Evolutionary conservation across 2,888 invertebrate genomes (phyloP).

Genomic region (Ophraella communa): DNA sequence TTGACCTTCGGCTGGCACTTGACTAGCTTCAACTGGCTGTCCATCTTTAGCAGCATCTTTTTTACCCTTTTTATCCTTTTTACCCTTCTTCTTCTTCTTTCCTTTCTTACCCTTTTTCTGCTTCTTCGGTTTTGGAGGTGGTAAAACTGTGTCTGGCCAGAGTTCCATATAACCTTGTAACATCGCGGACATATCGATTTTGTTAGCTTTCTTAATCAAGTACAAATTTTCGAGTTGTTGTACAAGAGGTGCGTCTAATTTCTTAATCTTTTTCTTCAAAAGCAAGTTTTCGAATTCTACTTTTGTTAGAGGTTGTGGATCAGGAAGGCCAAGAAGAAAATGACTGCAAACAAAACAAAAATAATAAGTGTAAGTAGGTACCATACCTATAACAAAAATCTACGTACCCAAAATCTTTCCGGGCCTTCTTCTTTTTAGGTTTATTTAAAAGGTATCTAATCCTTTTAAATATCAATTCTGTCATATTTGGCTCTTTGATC

Average conservation of each 20-base stretch:
- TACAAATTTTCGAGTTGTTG: slow-evolving; percentile 55
- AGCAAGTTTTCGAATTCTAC: slow-evolving; percentile 51
- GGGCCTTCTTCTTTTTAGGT: slow-evolving; percentile 59
- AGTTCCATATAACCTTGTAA: slow-evolving; percentile 56
- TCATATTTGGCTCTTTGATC: slow-evolving; percentile 60
- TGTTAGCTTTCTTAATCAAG: slow-evolving; percentile 47
- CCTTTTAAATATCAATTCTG: slow-evolving; percentile 59
- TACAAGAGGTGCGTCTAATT: slow-evolving; percentile 52
- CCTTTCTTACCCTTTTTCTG: slow-evolving; percentile 43
- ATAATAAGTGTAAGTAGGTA: neutral
- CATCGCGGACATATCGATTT: slow-evolving; percentile 55
- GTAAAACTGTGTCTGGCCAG: slow-evolving; percentile 58
- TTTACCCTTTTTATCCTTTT: slow-evolving; percentile 47
- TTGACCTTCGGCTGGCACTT: neutral
- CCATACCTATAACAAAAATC: neutral
- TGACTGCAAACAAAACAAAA: slow-evolving; percentile 47
- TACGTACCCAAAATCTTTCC: slow-evolving; percentile 58
- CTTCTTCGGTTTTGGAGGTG: slow-evolving; percentile 48
- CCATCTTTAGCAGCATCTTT: slow-evolving; percentile 28
- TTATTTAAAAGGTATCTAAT: slow-evolving; percentile 61
- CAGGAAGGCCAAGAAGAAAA: slow-evolving; percentile 56
- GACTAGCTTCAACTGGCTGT: neutral
- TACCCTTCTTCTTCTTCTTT: slow-evolving; percentile 28
- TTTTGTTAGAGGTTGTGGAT: slow-evolving; percentile 47
- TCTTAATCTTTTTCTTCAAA: slow-evolving; percentile 54